Percentiles rank a stretch among this genome's conserved stretches.
Evolutionary conservation across 1,140 invertebrate species (phyloP).

Genomic region (Hirudo medicinalis): DNA sequence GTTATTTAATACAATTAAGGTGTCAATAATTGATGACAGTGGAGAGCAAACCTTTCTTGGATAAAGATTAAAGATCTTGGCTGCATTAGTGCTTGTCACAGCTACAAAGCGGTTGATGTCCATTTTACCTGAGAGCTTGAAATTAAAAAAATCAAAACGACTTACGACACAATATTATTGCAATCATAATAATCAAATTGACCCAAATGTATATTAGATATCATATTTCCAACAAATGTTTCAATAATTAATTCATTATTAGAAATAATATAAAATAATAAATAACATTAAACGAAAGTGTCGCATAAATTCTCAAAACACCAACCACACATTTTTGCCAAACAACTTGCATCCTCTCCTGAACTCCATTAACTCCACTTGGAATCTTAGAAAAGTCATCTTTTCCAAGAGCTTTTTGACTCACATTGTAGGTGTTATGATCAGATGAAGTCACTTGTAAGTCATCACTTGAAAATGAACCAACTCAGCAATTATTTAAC

Average conservation of each 20-base stretch:
- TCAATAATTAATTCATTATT: no score
- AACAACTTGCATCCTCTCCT: slow-evolving; percentile 90
- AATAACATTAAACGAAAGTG: no score
- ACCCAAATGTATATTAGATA: no score
- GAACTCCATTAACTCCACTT: slow-evolving; percentile 92
- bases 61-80: slow-evolving; percentile 95
- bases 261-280: no score
- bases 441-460: slow-evolving; percentile 85
- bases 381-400: slow-evolving; percentile 91
- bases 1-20: background rate
- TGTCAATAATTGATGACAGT: background rate
- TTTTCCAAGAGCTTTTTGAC: slow-evolving; percentile 79
- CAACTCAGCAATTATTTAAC: background rate
- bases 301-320: slow-evolving; percentile 12
- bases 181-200: no score
- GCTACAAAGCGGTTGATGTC: slow-evolving; percentile 86
- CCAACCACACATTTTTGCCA: slow-evolving; percentile 91
- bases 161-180: no score
- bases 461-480: slow-evolving; percentile 53
- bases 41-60: slow-evolving; percentile 59
- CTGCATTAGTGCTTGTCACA: slow-evolving; percentile 86
- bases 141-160: background rate
- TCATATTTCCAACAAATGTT: no score
- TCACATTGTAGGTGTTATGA: slow-evolving; percentile 83
- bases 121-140: slow-evolving; percentile 53